Conservation (phyloP, 2,888 invertebrate species). For the Macropis europaea region DNA sequence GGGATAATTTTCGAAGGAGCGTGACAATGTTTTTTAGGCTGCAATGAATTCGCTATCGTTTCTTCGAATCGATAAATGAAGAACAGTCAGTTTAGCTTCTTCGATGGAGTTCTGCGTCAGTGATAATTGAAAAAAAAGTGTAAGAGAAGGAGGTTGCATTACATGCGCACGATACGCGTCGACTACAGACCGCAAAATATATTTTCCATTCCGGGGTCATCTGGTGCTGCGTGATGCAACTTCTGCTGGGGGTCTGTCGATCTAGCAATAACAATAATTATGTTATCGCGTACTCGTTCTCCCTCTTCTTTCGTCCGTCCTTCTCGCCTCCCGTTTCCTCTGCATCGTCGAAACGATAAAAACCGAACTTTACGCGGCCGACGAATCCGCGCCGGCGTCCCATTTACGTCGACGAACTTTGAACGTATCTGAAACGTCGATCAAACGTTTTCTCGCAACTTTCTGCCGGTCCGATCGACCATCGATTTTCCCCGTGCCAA, state of each 20-base stretch:
- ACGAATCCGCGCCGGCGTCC: neutral
- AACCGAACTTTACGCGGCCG: neutral
- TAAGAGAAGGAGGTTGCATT: neutral
- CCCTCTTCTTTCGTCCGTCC: neutral
- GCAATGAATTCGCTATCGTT: too few relatives aligned
- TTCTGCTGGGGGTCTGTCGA: slow-evolving; percentile 72
- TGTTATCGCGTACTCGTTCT: slow-evolving; percentile 35
- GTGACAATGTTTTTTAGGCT: too few relatives aligned
- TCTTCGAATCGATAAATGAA: too few relatives aligned
- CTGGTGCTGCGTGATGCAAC: slow-evolving; percentile 64
- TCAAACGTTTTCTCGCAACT: too few relatives aligned
- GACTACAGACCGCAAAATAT: slow-evolving; percentile 42
- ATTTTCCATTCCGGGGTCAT: slow-evolving; percentile 65
- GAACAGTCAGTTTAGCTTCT: neutral
- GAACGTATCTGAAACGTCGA: neutral
- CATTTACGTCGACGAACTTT: slow-evolving; percentile 4
- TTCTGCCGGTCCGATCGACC: neutral
- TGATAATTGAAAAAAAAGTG: neutral
- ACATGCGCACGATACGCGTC: neutral
- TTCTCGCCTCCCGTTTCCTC: neutral
- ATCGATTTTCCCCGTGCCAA: neutral
- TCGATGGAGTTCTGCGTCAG: neutral
- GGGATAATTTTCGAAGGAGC: too few relatives aligned
- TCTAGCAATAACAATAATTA: slow-evolving; percentile 57
- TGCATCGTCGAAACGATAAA: slow-evolving; percentile 26